A percentile compares a stretch with the other conserved stretches of the same genome.
phyloP scores from a whole-genome alignment of 2,113 vertebrate genomes.

The Butorides virescens region DNA sequence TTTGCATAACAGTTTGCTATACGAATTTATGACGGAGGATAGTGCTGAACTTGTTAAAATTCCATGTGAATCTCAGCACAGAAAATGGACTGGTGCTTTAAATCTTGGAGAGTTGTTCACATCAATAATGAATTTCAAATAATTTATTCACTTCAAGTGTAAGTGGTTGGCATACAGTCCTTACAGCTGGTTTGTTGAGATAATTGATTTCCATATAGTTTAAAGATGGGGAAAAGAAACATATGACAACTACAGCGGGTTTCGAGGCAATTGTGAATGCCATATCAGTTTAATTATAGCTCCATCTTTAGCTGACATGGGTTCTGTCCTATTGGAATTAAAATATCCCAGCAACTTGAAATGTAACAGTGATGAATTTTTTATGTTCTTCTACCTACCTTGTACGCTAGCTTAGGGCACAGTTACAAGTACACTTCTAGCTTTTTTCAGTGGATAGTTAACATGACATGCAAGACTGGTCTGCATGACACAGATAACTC shows the following conservation, averaged over 20 bases:
- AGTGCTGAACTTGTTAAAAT: conserved; percentile 82
- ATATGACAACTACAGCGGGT: conserved; percentile 72
- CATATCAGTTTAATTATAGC: conserved; percentile 84
- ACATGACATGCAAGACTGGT: conserved; percentile 78
- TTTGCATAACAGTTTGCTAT: conserved; percentile 75
- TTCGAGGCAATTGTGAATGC: conserved; percentile 72
- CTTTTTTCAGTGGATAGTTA: conserved; percentile 79
- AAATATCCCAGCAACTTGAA: conserved; percentile 82
- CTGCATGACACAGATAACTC: conserved; percentile 94
- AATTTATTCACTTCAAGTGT: conserved; percentile 92
- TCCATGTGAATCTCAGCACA: conserved; percentile 69
- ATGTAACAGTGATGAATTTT: conserved; percentile 83
- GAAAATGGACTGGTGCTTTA: conserved; percentile 78
- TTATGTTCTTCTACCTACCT: conserved; percentile 75
- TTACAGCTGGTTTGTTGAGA: conserved; percentile 92
- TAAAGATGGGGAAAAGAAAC: conserved; percentile 83
- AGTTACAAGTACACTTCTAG: conserved; percentile 77
- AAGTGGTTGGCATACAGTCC: conserved; percentile 89
- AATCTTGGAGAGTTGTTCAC: conserved; percentile 82
- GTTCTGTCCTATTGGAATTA: conserved; percentile 82
- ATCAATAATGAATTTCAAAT: conserved; percentile 93
- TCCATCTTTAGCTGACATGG: conserved; percentile 79
- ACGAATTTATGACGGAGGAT: conserved; percentile 51
- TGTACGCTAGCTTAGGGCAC: conserved; percentile 75
- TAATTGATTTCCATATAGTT: conserved; percentile 97